These are phyloP conservation scores for Gambelia wislizenii DNA, from an alignment of 2,797 vertebrate genomes.

Conservation along the genomic window DNA sequence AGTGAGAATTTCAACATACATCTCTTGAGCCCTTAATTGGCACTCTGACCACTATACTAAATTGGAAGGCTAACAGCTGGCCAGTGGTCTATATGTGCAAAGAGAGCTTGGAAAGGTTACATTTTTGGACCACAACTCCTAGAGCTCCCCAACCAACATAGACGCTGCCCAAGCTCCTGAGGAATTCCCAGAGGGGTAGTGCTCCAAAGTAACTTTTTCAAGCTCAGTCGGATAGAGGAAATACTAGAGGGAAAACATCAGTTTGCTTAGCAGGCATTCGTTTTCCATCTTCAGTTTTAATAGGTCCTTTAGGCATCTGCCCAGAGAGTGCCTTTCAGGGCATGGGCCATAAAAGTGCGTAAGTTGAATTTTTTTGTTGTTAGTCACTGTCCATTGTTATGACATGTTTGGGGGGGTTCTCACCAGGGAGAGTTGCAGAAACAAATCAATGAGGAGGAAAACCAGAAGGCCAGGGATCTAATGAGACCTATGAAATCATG, in stretches of 20 bases:
- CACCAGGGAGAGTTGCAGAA: neutral
- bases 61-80: neutral
- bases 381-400: slow-evolving; percentile 16
- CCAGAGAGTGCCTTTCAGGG: slow-evolving; percentile 22
- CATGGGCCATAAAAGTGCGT: neutral
- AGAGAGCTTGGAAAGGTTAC: neutral
- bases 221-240: neutral
- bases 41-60: neutral
- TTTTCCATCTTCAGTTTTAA: slow-evolving; percentile 2
- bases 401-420: neutral
- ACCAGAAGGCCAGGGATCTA: slow-evolving; percentile 25
- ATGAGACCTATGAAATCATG: slow-evolving; percentile 30
- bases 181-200: no score
- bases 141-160: no score
- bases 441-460: slow-evolving; percentile 4
- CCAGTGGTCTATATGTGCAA: neutral
- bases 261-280: neutral
- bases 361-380: neutral
- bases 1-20: neutral
- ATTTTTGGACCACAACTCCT: no score
- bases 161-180: no score
- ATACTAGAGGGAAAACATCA: neutral
- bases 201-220: no score
- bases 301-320: neutral
- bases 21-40: neutral